Evolutionary conservation across 1,140 invertebrate genomes (phyloP).

Genomic region (Microplitis mediator): DNA sequence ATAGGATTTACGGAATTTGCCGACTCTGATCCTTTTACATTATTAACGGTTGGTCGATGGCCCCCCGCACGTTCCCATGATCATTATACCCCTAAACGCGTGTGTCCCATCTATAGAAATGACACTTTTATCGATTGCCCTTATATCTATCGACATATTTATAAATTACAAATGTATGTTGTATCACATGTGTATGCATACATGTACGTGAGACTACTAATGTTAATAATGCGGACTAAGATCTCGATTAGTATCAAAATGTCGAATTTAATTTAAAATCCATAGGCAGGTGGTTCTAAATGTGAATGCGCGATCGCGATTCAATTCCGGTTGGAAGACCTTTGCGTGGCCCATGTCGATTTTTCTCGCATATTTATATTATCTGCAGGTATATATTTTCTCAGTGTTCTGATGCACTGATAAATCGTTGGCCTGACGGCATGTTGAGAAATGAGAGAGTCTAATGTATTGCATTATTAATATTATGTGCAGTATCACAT

Average conservation of each 20-base stretch:
- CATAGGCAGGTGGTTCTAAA: not conserved
- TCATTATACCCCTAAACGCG: slow-evolving; percentile 2
- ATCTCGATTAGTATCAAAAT: not conserved
- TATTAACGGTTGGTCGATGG: slow-evolving; percentile 31
- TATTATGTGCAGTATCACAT: not conserved
- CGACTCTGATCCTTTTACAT: slow-evolving; percentile 28
- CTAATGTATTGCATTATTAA: slow-evolving; percentile 39
- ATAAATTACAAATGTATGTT: not conserved
- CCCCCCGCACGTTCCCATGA: slow-evolving; percentile 22
- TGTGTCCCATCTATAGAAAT: slow-evolving; percentile 1
- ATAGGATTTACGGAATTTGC: slow-evolving; percentile 52
- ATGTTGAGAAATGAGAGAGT: slow-evolving; percentile 4
- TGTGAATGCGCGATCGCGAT: not conserved
- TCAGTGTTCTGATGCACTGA: not conserved
- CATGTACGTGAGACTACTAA: not conserved
- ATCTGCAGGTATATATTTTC: not conserved
- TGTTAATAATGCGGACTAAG: not conserved
- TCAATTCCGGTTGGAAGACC: not conserved
- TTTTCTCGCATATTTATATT: not conserved
- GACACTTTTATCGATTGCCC: slow-evolving; percentile 1
- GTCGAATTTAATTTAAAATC: not conserved
- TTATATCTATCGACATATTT: not conserved
- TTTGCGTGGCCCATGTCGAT: slow-evolving; percentile 8
- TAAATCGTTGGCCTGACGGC: too few species aligned
- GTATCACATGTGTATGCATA: not conserved